Base-by-base conservation (phyloP, 2,888 invertebrate species). In the Ryuthela nishihirai region DNA sequence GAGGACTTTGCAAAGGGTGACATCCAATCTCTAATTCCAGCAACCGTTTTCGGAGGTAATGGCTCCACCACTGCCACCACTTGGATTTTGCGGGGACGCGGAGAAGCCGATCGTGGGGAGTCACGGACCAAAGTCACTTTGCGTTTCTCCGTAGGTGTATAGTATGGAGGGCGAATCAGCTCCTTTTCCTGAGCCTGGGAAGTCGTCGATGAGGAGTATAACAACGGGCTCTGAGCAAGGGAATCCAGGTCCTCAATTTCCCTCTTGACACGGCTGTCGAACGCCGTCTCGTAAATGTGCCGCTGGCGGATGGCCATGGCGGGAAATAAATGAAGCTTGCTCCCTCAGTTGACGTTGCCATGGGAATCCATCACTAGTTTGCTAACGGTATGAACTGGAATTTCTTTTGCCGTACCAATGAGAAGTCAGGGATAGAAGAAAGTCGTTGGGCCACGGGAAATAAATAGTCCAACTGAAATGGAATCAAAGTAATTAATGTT, bases 201-300 rank as follows among this genome's bases (percentile, higher is more conserved):
- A 5, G 39, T 18, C n/a, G 18, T 39, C 5, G 18, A 20, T 6
- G 39, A 39, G 2, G 39, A 39, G 45, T 56, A 74, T 47, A 88
- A 76, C 44, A 86, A 82, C n/a, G 87, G 85, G 70, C 88, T 87
- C 71, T 87, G 88, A 65, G 85, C 84, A 12, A 64, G 40, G 18
- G 60, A 41, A 24, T 63, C 66, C 47, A 88, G 83, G 68, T 85
- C 84, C 70, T 88, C 88, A 72, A 88, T 80, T 69, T 87, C 88
- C 65, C 85, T 84, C 71, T 84, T 84, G 70, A 88, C 83, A 12
- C 87, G 87, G 75, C 87, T 88, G 75, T 90, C 90, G 75, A 90
- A 90, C 55, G 90, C 90, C 52, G 90, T 90, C 76, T 90, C 90
- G 74, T 90, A 90, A 54, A 89, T 81, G 76, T 87, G 87, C 70